phyloP scores from a whole-genome alignment of 2,888 invertebrate species.

The Hirtodrosophila cameraria region DNA sequence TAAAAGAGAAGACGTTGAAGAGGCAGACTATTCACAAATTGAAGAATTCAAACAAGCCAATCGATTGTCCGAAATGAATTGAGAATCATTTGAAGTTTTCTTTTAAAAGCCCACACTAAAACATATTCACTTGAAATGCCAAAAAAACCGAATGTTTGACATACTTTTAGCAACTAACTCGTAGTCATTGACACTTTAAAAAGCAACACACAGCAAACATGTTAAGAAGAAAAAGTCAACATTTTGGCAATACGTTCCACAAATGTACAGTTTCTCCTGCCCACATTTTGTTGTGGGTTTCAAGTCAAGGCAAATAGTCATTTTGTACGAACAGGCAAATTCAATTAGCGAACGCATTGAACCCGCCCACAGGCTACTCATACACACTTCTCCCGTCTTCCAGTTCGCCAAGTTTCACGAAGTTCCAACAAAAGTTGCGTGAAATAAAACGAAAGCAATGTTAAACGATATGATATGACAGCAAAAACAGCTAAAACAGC shows the following conservation, averaged over 20 bases:
- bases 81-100: slow-evolving; percentile 14
- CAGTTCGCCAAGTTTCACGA: background rate
- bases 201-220: too few relatives aligned
- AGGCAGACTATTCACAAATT: background rate
- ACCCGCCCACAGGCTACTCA: slow-evolving; percentile 50
- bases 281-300: slow-evolving; percentile 46
- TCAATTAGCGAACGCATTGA: slow-evolving; percentile 63
- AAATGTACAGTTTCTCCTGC: slow-evolving; percentile 42
- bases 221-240: slow-evolving; percentile 10
- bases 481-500: slow-evolving; percentile 45
- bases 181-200: slow-evolving; percentile 1
- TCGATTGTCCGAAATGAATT: background rate
- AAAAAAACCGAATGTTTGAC: slow-evolving; percentile 34
- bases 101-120: slow-evolving; percentile 27
- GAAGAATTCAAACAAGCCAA: slow-evolving; percentile 4
- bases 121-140: slow-evolving; percentile 12
- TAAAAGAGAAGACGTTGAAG: slow-evolving; percentile 10
- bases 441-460: slow-evolving; percentile 45
- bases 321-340: slow-evolving; percentile 60
- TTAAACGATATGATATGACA: slow-evolving; percentile 54
- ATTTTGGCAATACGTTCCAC: slow-evolving; percentile 33
- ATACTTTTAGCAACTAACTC: slow-evolving; percentile 35
- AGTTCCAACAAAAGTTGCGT: slow-evolving; percentile 3
- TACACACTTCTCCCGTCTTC: slow-evolving; percentile 1
- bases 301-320: slow-evolving; percentile 55